Base-by-base conservation (phyloP, 2,888 invertebrate species). In the Drosophila mimica region DNA sequence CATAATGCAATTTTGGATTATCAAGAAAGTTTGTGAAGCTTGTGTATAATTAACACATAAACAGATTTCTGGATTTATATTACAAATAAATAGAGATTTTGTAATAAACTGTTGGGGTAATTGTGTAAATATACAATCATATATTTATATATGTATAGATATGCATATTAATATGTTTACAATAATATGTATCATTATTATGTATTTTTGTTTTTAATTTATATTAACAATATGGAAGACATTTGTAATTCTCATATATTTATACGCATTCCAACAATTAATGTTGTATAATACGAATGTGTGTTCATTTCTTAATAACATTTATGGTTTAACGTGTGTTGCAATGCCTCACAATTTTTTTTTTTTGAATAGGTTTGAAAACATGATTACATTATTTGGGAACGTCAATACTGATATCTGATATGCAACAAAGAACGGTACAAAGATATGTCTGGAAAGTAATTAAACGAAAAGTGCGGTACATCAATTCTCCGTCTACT, bases 401-500 rank as follows among this genome's bases (percentile, higher is more conserved):
- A 81, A 81, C 66, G 64, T 72, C 68, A 73, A 78, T 79, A 78
- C 64, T 77, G 68, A 46, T 46, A 46, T 46, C 46, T 46, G 1
- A 74, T 71, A 70, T 76, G 69, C 75, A 70, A 75, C 71, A 81
- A 70, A 83, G 76, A 81, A 83, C 74, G 65, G 61, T 74, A 76
- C 74, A 73, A 78, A 72, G 67, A 72, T 69, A 68, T 80, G 76
- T 71, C 48, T 77, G 43, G 7, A 68, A 71, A 81, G 52, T 73
- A 76, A 74, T 68, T 70, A 28, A 79, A 72, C 76, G 64, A 71
- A 79, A 74, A 73, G 36, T 25, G 38, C 33, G 52, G 36, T 57
- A 63, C 17, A 33, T 38, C 59, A 65, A 20, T 17, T 17, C 28
- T 49, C 6, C 40, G 43, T 72, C 91, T 95, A 97, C 93, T 97